Conservation (phyloP, 2,888 invertebrate genomes). For the Proisotoma minuta region DNA sequence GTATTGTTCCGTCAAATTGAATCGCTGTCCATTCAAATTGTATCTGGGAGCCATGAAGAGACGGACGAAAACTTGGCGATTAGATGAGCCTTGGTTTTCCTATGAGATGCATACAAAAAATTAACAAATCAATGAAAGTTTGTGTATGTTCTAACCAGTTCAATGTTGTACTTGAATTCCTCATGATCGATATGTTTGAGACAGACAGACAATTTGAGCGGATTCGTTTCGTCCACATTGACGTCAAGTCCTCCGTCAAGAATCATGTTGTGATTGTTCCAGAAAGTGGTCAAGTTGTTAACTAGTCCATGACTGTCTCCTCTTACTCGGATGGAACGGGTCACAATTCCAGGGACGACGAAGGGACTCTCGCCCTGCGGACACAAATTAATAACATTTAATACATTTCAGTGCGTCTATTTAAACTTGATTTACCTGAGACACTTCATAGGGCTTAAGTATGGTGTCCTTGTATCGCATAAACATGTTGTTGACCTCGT, state of each 20-base stretch:
- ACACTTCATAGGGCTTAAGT: not conserved
- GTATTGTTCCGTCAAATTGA: slow-evolving; percentile 6
- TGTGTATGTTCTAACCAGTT: not conserved
- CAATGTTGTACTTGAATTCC: not conserved
- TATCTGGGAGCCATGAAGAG: slow-evolving; percentile 15
- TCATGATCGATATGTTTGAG: not conserved
- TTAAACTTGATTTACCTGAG: not conserved
- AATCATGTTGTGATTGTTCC: not conserved
- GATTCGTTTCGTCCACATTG: not conserved
- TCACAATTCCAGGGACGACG: not conserved
- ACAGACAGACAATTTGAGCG: not conserved
- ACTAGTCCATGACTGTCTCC: not conserved
- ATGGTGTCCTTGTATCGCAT: not conserved
- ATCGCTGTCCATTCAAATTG: slow-evolving; percentile 12
- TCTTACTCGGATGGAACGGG: not conserved
- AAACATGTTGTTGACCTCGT: not conserved
- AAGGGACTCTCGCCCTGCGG: not conserved
- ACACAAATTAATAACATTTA: too few relatives aligned
- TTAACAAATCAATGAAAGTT: not conserved
- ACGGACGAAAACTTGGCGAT: slow-evolving; percentile 1
- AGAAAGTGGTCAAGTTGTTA: not conserved
- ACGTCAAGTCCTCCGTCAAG: not conserved
- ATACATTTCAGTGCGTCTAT: not conserved
- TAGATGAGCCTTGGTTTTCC: not conserved
- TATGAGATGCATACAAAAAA: not conserved